Base-by-base conservation (phyloP, 2,113 vertebrate genomes). In the Eurypyga helias region DNA sequence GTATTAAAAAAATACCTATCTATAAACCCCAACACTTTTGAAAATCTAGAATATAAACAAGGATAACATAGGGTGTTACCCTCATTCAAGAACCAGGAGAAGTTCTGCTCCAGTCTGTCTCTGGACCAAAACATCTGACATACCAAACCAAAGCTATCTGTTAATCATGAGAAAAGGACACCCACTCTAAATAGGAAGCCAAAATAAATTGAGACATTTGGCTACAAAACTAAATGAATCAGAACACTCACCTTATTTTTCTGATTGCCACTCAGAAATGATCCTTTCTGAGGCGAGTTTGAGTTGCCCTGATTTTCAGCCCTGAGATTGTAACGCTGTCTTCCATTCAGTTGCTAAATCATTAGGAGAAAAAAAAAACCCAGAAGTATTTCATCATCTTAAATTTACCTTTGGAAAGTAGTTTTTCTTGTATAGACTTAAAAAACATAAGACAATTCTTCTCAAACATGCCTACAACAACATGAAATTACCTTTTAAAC, bases 321-420 rank as follows among this genome's bases (percentile, higher is more conserved):
- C 97, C 98, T 99, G 96, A 96, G 96, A 95, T 71, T 97, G 62
- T 92, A 96, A 31, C 97, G 93, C 7, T 98, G 98, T 87, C 98
- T 98, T 97, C 98, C 98, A 97, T 98, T 99, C 83, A 99, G 97
- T 87, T 99, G 93, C 96, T 98, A 92, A 92, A 94, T 92, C 24
- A 83, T 71, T 24, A 38, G 85, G 46, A 9, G 23, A 46, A 58
- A 34, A 61, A 71, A 19, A 8, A 25, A 41, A n/a, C 77, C 2
- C 13, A 71, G 10, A 97, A 57, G 70, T 28, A 15, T 78, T 52
- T 83, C 11, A 83, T 1, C 54, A 51, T 8, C 38, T 73, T 46
- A 51, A 7, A 43, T 70, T 51, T 55, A 71, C 41, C 78, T 91
- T 73, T 43, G 25, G 4, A 81, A 78, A 89, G 33, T 16, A 85